Evolutionary conservation across 2,888 invertebrate species (phyloP).

Genomic region (Leucophenga maculata): DNA sequence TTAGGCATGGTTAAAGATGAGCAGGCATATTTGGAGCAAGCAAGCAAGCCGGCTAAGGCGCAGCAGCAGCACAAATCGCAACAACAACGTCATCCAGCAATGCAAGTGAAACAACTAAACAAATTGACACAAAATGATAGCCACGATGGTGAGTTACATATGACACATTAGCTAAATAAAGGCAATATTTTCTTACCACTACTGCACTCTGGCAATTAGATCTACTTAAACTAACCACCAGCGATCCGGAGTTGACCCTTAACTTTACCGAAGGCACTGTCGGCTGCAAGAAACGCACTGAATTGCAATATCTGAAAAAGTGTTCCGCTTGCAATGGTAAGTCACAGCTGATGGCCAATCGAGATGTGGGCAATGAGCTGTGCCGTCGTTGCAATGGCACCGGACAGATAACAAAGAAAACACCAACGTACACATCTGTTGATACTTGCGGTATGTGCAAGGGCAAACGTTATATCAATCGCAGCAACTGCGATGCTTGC

Average conservation of each 20-base stretch:
- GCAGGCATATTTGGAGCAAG: conserved; percentile 56
- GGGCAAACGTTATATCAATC: conserved; percentile 62
- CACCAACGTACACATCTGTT: conserved; percentile 48
- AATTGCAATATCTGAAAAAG: conserved; percentile 56
- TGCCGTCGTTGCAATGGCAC: conserved; percentile 69
- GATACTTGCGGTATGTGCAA: conserved; percentile 60
- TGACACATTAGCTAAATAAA: conserved; percentile 15
- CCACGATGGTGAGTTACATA: conserved; percentile 22
- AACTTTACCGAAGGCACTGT: conserved; percentile 64
- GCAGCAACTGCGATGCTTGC: conserved; percentile 63
- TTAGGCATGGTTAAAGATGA: conserved; percentile 59
- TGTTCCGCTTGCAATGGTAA: conserved; percentile 66
- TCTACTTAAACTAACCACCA: conserved; percentile 45
- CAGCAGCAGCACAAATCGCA: conserved; percentile 14
- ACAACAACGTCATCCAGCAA: conserved; percentile 32
- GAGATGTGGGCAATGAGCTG: conserved; percentile 55
- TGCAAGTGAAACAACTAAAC: conserved; percentile 45
- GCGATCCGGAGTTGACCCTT: conserved; percentile 56
- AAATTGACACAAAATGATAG: conserved; percentile 15
- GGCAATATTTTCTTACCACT: too few species aligned
- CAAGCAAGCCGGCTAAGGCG: conserved; percentile 43
- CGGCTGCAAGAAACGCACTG: conserved; percentile 63
- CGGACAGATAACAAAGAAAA: conserved; percentile 58
- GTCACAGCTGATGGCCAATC: conserved; percentile 52
- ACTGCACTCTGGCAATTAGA: conserved; percentile 49